Conservation (phyloP, 2,797 vertebrate genomes). For the Halcyon smyrnensis region DNA sequence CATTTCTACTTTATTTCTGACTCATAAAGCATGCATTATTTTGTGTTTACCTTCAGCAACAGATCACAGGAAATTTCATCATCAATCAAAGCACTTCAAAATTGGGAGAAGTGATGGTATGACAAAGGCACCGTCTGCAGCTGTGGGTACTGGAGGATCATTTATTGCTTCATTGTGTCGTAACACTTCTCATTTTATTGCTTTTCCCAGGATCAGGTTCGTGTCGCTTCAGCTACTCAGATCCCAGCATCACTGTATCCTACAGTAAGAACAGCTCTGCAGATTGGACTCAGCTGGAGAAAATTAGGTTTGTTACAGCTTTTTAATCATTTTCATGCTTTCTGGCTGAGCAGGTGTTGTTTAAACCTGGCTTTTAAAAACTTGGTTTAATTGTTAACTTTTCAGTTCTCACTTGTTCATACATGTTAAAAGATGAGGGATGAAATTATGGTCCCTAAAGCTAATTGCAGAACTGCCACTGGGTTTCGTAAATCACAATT, state of each 20-base stretch:
- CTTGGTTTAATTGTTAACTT: slow-evolving; percentile 9
- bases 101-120: slow-evolving; percentile 49
- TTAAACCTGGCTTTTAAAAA: slow-evolving; percentile 25
- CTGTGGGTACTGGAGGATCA: slow-evolving; percentile 43
- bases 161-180: slow-evolving; percentile 46
- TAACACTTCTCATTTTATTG: slow-evolving; percentile 65
- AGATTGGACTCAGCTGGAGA: slow-evolving; percentile 93
- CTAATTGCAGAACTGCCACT: neutral
- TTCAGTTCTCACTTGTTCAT: neutral
- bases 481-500: neutral
- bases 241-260: slow-evolving; percentile 91
- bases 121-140: slow-evolving; percentile 47
- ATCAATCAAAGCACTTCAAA: slow-evolving; percentile 73
- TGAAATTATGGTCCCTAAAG: neutral
- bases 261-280: slow-evolving; percentile 89
- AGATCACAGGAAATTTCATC: slow-evolving; percentile 72
- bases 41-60: slow-evolving; percentile 73
- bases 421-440: neutral
- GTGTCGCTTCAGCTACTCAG: slow-evolving; percentile 95
- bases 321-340: slow-evolving; percentile 17
- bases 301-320: slow-evolving; percentile 88
- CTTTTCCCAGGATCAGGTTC: slow-evolving; percentile 90
- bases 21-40: slow-evolving; percentile 73
- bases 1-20: slow-evolving; percentile 73
- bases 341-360: neutral